Evolutionary conservation across 2,113 vertebrate species (phyloP), one percentile per base, ranked within the genome.

Genomic region (Typhlomys cinereus): DNA sequence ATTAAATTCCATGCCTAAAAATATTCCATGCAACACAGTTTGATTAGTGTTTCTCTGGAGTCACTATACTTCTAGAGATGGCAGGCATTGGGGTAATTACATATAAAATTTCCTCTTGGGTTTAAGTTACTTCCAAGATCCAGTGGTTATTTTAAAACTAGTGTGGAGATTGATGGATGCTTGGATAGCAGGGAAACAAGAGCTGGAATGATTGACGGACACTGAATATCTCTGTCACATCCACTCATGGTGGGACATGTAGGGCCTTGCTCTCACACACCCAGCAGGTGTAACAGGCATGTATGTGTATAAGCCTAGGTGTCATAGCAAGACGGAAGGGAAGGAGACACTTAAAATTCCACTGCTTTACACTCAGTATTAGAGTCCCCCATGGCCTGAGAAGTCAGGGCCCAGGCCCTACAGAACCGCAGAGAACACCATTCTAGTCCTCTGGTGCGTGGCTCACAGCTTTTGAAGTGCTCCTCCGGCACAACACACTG

Each of bases 1-100:
- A 91, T 96, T 97, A 92, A 94, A 89, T 93, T 93, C 41, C 10
- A 21, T 73, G 75, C 92, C 89, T 95, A 93, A 95, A 93, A 91
- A 59, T 92, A 90, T 87, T 89, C 79, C 62, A 69, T 79, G 41
- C 66, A 92, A 50, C 61, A 34, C 57, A 67, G 31, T 93, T 90
- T 94, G 92, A 93, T 91, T 89, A 91, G 71, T 4, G 29, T 93
- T 94, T 84, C 95, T 95, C 89, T 80, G 29, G 91, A 94, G 84
- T 93, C 80, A 10, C 75, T 83, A 12, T 50, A 59, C 34, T 96
- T 92, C 92, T 94, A 71, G 86, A 89, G 89, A 81, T 93, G 91
- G 67, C 91, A 96, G 83, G 75, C 91, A 84, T 52, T 94, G 87
- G 89, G 67, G 75, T 94, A 92, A 92, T 93, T 92, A 87, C 76